Evolutionary conservation across 2,113 vertebrate species (phyloP).

Genomic region (Alligator mississippiensis): DNA sequence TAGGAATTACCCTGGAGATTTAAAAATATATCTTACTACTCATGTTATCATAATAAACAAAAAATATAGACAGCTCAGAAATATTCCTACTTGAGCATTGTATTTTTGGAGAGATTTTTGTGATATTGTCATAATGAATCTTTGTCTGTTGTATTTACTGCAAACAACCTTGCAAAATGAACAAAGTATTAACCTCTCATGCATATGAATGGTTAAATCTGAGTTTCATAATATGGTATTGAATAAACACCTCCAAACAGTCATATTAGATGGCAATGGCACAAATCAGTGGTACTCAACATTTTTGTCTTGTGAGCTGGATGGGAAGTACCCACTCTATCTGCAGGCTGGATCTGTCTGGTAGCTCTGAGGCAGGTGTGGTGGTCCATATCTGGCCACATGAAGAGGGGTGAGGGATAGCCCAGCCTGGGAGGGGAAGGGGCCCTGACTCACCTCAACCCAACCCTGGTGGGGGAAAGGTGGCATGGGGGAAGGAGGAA

Average conservation of each 20-base stretch:
- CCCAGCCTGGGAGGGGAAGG: too few species aligned
- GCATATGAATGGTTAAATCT: background rate
- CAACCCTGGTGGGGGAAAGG: too few species aligned
- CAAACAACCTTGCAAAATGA: background rate
- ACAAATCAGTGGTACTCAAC: too few species aligned
- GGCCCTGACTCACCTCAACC: too few species aligned
- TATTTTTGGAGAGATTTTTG: background rate
- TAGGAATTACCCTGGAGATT: background rate
- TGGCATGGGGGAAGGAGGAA: too few species aligned
- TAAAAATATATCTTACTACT: fast-evolving
- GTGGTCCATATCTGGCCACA: too few species aligned
- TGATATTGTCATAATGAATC: background rate
- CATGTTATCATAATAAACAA: background rate
- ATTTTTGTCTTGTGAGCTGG: too few species aligned
- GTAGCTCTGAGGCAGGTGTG: too few species aligned
- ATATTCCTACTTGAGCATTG: background rate
- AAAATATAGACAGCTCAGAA: background rate
- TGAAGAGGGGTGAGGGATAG: too few species aligned
- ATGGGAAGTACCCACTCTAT: too few species aligned
- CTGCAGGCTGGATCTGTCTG: too few species aligned
- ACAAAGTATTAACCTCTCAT: background rate
- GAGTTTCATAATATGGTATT: background rate
- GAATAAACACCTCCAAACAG: background rate
- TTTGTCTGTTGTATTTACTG: background rate
- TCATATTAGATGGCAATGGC: background rate